Evolutionary conservation across 1,140 invertebrate genomes (phyloP).

Genomic region (Bombyx mori): DNA sequence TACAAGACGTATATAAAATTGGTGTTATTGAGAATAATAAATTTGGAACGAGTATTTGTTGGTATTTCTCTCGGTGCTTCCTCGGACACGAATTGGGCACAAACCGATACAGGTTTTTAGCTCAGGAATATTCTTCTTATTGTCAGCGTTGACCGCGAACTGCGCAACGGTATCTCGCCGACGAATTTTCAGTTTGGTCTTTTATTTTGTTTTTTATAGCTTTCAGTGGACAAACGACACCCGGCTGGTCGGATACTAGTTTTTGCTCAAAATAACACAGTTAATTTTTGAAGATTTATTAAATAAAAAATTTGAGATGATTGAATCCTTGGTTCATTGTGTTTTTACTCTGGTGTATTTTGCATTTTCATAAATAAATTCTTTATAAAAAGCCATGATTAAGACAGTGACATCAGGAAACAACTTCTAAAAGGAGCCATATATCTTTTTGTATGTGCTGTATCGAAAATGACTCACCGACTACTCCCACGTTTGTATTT

Average conservation of each 20-base stretch:
- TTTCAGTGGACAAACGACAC: constrained; percentile 9
- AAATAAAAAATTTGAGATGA: constrained; percentile 2
- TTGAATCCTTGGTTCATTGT: not conserved
- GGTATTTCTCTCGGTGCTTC: not conserved
- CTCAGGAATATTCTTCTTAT: constrained; percentile 13
- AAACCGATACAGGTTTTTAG: constrained; percentile 11
- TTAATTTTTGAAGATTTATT: not conserved
- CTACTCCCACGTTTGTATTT: too few relatives aligned
- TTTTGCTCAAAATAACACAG: constrained; percentile 5
- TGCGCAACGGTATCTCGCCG: constrained; percentile 18
- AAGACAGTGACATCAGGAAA: too few relatives aligned
- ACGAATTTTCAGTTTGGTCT: constrained; percentile 18
- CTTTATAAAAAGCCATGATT: too few relatives aligned
- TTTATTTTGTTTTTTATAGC: constrained; percentile 15
- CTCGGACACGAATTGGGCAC: constrained; percentile 4
- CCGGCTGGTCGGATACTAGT: not conserved
- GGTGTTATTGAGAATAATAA: constrained; percentile 4
- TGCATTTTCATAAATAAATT: too few relatives aligned
- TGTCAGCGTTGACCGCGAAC: constrained; percentile 22
- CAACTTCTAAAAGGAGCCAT: too few relatives aligned
- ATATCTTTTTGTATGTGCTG: too few relatives aligned
- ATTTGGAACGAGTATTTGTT: not conserved
- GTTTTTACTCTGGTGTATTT: too few relatives aligned
- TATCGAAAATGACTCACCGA: too few relatives aligned
- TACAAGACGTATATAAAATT: not conserved